phyloP scores from a whole-genome alignment of 2,113 vertebrate species.

The Hirundichthys speculiger region DNA sequence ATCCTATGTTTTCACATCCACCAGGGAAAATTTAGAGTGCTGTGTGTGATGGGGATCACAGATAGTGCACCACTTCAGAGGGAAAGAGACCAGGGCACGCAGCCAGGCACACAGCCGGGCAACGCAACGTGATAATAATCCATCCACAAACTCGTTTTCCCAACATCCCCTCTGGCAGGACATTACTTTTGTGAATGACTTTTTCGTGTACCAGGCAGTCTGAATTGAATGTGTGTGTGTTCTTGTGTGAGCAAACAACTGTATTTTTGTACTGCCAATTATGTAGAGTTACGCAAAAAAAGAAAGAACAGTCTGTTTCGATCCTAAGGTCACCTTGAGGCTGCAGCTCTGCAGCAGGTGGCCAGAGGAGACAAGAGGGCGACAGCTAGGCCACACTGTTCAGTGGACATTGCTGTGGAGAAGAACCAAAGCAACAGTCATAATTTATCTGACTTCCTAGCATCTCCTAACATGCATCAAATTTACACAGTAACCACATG shows the following conservation, averaged over 20 bases:
- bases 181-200: conserved; percentile 63
- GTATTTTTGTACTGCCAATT: too few relatives aligned
- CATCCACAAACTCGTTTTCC: conserved; percentile 69
- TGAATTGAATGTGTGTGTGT: background rate
- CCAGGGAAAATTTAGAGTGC: conserved; percentile 19
- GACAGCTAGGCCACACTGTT: too few relatives aligned
- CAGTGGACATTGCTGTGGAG: too few relatives aligned
- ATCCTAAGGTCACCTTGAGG: too few relatives aligned
- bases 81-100: conserved; percentile 23
- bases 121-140: conserved; percentile 53
- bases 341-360: too few relatives aligned
- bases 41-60: conserved; percentile 20
- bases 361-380: too few relatives aligned
- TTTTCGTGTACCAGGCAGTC: conserved; percentile 49
- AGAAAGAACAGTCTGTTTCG: too few relatives aligned
- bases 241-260: background rate
- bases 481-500: too few relatives aligned
- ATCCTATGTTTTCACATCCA: conserved; percentile 58
- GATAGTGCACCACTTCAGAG: conserved; percentile 43
- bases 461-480: too few relatives aligned
- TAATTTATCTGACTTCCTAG: too few relatives aligned
- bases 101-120: conserved; percentile 43
- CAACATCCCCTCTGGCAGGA: conserved; percentile 60
- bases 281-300: too few relatives aligned
- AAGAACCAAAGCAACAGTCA: too few relatives aligned